Evolutionary conservation across 2,113 vertebrate genomes (phyloP).

Genomic region (Polypterus bichir): DNA sequence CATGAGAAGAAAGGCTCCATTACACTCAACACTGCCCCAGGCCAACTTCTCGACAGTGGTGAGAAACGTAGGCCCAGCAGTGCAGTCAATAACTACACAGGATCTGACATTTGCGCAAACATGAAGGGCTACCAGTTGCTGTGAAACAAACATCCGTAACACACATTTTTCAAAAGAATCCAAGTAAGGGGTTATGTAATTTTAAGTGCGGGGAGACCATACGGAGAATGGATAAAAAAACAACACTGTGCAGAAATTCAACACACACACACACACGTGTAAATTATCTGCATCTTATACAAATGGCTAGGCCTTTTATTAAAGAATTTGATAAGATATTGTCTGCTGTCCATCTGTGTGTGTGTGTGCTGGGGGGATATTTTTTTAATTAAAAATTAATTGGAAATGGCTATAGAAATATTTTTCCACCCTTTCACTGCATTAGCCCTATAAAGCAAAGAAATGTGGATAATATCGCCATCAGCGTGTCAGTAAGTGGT

Average conservation of each 20-base stretch:
- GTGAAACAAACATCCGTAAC: constrained; percentile 31
- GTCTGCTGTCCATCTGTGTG: too few species aligned
- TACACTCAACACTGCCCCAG: constrained; percentile 21
- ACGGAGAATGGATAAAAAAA: too few species aligned
- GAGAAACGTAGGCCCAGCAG: constrained; percentile 21
- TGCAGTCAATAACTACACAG: constrained; percentile 27
- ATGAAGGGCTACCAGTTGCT: constrained; percentile 30
- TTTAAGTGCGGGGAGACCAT: background rate
- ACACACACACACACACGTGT: too few species aligned
- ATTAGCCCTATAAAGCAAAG: constrained; percentile 32
- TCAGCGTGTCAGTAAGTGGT: constrained; percentile 34
- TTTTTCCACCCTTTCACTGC: constrained; percentile 21
- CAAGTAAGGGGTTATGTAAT: constrained; percentile 15
- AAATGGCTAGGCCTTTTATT: too few species aligned
- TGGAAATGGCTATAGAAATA: constrained; percentile 14
- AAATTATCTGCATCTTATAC: too few species aligned
- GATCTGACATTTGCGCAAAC: constrained; percentile 34
- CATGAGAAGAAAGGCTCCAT: constrained; percentile 34
- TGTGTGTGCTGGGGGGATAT: too few species aligned
- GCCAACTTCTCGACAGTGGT: constrained; percentile 20
- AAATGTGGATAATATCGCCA: constrained; percentile 34
- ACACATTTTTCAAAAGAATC: constrained; percentile 22
- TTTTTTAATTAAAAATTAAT: too few species aligned
- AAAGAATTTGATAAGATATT: too few species aligned
- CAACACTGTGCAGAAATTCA: too few species aligned